Base-by-base conservation (phyloP, 1,140 invertebrate species). In the Drosophila melanogaster region DNA sequence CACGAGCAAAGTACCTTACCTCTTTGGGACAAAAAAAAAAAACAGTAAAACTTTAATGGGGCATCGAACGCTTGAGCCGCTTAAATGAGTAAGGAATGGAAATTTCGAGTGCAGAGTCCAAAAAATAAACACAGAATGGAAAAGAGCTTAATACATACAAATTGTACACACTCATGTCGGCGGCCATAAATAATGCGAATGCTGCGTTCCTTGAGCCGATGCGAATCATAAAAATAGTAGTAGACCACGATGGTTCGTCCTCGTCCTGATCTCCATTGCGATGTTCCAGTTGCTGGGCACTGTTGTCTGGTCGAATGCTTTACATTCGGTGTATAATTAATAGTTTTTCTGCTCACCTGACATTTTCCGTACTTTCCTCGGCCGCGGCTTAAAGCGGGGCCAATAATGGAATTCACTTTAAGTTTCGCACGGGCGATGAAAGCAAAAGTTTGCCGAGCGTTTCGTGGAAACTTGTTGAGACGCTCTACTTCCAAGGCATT, bases 271-370 rank as follows among this genome's bases (percentile, higher is more conserved):
- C 41, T 55, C 44, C 56, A n/a, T 10, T 38, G 19, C 33, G 17
- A n/a, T 17, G 33, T 49, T 70, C n/a, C 58, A 49, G 79, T 83
- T 67, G 62, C 79, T 72, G 69, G 75, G 49, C 12, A 11, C 24
- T 19, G 26, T 33, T 35, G 24, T 26, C 26, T 58, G 73, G 66
- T 33, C 73, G 64, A 60, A 43, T 50, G 74, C 65, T 86, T 74
- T 89, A 70, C 79, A 81, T 86, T 57, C 60, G 58, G 70, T 73
- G 59, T 83, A 89, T 79, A 87, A 87, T 89, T 89, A 89, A 87
- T 87, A 89, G 83, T 83, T 89, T 70, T 70, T 26, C 61, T 64
- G 66, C 76, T 77, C 43, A 89, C 79, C 83, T 89, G 84, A 62
- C 75, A 78, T 57, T 46, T 44, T 30, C 35, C 43, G 44, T 57